Base-by-base conservation (phyloP, 2,888 invertebrate genomes). In the Malthinus seriepunctatus region DNA sequence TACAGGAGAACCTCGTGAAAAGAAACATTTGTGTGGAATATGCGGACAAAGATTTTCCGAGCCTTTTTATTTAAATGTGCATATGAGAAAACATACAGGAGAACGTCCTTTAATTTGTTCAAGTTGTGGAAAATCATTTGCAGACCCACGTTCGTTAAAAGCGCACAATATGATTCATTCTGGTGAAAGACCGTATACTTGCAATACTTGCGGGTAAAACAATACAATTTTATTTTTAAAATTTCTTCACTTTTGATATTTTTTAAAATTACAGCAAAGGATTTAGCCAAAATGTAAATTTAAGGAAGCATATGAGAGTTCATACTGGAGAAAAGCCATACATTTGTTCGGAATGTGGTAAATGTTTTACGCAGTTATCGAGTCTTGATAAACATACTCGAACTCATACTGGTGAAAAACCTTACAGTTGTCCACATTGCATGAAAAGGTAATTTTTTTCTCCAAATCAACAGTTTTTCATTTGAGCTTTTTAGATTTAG, bases 1-100 rank as follows among this genome's bases (percentile, higher is more conserved):
- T 74, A 80, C 82, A 34, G 84, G 83, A 2, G 76, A 82, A 67
- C 72, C 72, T 7, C 65, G 73, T 1, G 82, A 82, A 66, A 83
- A 82, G 69, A 81, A 77, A 58, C 78, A 81, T 67, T 69, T 70
- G 35, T 85, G 85, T 71, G 71, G 73, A 8, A 64, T 78, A 0
- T 85, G 85, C 64, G 81, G 80, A 14, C 72, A 73, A 66, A 67
- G 69, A 37, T 74, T 71, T 64, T 65, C 68, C 32, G 73, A 73
- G 57, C 71, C 72, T 12, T 73, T 71, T 56, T 75, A 75, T 53
- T 62, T 73, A 32, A 72, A 69, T 34, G 64, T 75, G n/a, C 74
- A 75, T 48, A 67, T 68, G 56, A 63, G 74, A 9, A 73, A 73
- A 47, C 74, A 75, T 51, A 72, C 74, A 5, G 74, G 74, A 5